Evolutionary conservation across 1,140 invertebrate species (phyloP).

Genomic region (Notospermus geniculatus): DNA sequence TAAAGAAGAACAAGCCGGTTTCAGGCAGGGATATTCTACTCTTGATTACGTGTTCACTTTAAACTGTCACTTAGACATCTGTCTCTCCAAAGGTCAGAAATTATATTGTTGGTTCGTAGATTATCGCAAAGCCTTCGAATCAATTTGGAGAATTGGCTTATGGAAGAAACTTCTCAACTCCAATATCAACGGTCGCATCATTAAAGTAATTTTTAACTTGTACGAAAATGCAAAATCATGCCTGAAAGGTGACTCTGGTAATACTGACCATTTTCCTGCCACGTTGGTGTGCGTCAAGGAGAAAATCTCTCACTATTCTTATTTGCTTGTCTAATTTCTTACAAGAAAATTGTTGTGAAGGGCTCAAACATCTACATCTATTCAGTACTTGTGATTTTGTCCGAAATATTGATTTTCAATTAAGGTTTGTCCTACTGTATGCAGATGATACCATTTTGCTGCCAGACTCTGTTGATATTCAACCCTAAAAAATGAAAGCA

Average conservation of each 20-base stretch:
- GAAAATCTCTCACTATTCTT: not conserved
- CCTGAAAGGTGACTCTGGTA: not conserved
- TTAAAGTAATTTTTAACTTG: not conserved
- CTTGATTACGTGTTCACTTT: slow-evolving; percentile 2
- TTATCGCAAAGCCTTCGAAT: slow-evolving; percentile 9
- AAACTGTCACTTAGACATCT: not conserved
- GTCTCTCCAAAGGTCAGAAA: not conserved
- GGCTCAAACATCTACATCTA: no score
- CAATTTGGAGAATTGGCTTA: not conserved
- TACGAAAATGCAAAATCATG: slow-evolving; percentile 3
- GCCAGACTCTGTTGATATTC: no score
- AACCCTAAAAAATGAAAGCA: no score
- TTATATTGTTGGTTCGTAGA: not conserved
- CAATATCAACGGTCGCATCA: not conserved
- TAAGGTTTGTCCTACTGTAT: no score
- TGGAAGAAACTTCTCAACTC: not conserved
- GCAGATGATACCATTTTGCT: no score
- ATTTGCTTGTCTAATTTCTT: no score
- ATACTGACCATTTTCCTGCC: not conserved
- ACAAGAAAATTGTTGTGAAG: no score
- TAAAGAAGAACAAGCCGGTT: not conserved
- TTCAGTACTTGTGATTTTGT: no score
- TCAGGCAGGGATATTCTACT: not conserved
- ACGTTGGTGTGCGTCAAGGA: not conserved
- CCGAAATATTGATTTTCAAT: no score